Base-by-base conservation (phyloP, 1,140 invertebrate genomes). In the Helicorthomorpha holstii region DNA sequence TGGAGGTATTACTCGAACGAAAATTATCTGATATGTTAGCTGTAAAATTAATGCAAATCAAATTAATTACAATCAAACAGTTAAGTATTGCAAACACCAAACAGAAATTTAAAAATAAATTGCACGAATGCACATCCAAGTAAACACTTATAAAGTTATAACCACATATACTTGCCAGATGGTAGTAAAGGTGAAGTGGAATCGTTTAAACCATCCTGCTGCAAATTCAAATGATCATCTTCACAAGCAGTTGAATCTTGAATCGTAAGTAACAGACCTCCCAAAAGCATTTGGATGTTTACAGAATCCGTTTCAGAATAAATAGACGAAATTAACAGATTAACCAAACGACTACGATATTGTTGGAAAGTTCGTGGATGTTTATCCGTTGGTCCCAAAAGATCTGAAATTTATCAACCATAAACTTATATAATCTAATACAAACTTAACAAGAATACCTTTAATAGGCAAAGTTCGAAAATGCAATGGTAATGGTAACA, bases 401-500 rank as follows among this genome's bases (percentile, higher is more conserved):
- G 29, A 34, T 34, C 29, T 34, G 16, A 34, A 34, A 34, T 7
- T 7, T 34, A 34, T 34, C 16, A 7, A 7, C 7, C 7, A 34
- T 7, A 34, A 34, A 7, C 16, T 7, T 34, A 34, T 34, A 7
- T 7, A 34, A 34, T 7, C 7, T 34, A 16, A 34, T 34, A 7
- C 16, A 34, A 34, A 7, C 29, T 7, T 16, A 7, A 7, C 7
- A 34, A 16, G 16, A 7, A 34, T 34, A 34, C 80, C 69, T 77
- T 69, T 68, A 24, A 73, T 73, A 49, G 68, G 59, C 7, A 73
- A 58, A 52, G 66, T 60, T 49, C 64, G 82, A 65, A 92, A 94
- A 71, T 96, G 91, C 42, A 94, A 70, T 0, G 93, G 92, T 55
- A 96, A 73, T 26, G 85, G 81, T 27, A 95, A 70, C 61, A 95